Evolutionary conservation across 1,140 invertebrate genomes (phyloP).

Genomic region (Trachelipus rathkii): DNA sequence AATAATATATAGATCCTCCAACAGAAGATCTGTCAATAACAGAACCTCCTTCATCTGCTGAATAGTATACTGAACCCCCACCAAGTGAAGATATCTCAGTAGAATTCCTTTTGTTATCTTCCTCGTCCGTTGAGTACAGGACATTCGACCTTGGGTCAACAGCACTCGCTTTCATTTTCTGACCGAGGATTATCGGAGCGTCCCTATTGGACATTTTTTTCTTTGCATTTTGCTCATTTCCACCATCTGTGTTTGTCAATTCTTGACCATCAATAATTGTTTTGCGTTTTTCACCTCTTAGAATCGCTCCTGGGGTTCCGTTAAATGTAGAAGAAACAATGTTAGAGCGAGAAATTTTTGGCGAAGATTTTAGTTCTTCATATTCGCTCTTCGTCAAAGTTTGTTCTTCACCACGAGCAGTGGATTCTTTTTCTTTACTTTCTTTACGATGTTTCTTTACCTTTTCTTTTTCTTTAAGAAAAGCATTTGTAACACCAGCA

Average conservation of each 20-base stretch:
- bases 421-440: not conserved
- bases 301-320: constrained; percentile 18
- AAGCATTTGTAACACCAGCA: constrained; percentile 4
- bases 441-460: not conserved
- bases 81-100: too few species aligned
- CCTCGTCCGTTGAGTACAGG: not conserved
- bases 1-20: constrained; percentile 43
- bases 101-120: not conserved
- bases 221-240: not conserved
- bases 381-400: constrained; percentile 31
- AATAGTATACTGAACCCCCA: constrained; percentile 25
- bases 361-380: constrained; percentile 30
- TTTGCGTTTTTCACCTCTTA: constrained; percentile 38
- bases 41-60: constrained; percentile 24
- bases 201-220: not conserved
- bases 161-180: not conserved
- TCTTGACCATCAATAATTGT: constrained; percentile 23
- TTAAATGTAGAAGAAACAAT: constrained; percentile 21
- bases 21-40: constrained; percentile 34
- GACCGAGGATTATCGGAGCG: not conserved
- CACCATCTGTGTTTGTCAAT: not conserved
- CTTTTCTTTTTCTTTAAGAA: constrained; percentile 19
- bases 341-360: not conserved
- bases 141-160: not conserved
- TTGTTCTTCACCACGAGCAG: constrained; percentile 18